A percentile compares a stretch with the other conserved stretches of the same genome.
Conservation (phyloP, 35 echinoderm and acorn worm species). For the Eucidaris tribuloides region DNA sequence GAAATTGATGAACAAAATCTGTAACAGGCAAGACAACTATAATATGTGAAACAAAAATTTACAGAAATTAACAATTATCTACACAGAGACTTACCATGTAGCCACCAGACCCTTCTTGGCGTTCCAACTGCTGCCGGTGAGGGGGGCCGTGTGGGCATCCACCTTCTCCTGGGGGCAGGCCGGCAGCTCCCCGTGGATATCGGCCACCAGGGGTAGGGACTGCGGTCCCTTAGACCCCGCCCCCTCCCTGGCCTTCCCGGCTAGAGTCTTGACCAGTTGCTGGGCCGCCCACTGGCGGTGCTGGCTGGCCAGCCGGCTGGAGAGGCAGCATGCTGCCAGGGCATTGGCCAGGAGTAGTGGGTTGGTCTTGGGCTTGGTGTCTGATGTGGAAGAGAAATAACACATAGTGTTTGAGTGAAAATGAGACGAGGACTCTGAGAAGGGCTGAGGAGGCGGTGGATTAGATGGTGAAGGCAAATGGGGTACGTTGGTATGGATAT, state of each 20-base stretch:
- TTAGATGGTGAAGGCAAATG: too few species aligned
- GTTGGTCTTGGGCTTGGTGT: conserved; percentile 28
- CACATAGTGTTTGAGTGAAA: too few species aligned
- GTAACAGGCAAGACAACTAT: too few species aligned
- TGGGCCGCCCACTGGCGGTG: conserved; percentile 97
- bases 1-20: too few species aligned
- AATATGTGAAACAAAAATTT: too few species aligned
- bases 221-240: background rate
- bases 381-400: too few species aligned
- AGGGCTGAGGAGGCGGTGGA: too few species aligned
- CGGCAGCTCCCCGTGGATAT: conserved; percentile 68
- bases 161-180: conserved; percentile 49
- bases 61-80: too few species aligned
- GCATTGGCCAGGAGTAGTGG: conserved; percentile 90
- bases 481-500: too few species aligned
- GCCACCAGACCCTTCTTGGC: conserved; percentile 68
- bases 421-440: too few species aligned
- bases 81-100: conserved; percentile 64
- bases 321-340: conserved; percentile 92
- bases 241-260: conserved; percentile 43
- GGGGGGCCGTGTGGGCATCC: conserved; percentile 79
- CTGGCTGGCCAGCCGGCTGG: conserved; percentile 64
- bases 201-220: conserved; percentile 40
- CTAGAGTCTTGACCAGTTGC: conserved; percentile 84
- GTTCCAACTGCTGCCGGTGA: conserved; percentile 70